phyloP scores from a whole-genome alignment of 2,797 vertebrate genomes.

The Acropternis orthonyx region DNA sequence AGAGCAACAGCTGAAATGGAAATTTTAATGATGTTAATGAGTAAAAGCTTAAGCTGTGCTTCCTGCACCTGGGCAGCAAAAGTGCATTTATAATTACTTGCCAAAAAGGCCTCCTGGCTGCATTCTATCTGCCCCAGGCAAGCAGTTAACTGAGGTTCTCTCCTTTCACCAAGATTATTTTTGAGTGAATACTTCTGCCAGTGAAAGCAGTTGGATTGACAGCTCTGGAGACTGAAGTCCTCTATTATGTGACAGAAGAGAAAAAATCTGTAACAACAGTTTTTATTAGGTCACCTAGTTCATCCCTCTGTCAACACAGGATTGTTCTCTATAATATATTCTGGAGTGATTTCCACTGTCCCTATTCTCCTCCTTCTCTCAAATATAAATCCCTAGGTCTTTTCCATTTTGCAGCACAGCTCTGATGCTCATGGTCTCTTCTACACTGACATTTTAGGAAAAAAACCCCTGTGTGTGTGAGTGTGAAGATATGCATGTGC shows the following conservation, averaged over 20 bases:
- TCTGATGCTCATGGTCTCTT: background rate
- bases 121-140: slow-evolving; percentile 55
- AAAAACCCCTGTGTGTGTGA: accelerated
- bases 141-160: slow-evolving; percentile 58
- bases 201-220: slow-evolving; percentile 59
- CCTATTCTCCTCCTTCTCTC: background rate
- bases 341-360: background rate
- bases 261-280: slow-evolving; percentile 41
- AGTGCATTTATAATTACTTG: slow-evolving; percentile 65
- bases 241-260: slow-evolving; percentile 51
- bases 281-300: slow-evolving; percentile 67
- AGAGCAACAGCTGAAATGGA: slow-evolving; percentile 53
- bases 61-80: slow-evolving; percentile 59
- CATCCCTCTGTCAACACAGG: slow-evolving; percentile 40
- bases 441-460: background rate
- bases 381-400: background rate
- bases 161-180: slow-evolving; percentile 56
- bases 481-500: background rate
- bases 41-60: slow-evolving; percentile 53
- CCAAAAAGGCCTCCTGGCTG: slow-evolving; percentile 53
- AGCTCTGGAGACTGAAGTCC: slow-evolving; percentile 51
- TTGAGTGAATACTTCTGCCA: slow-evolving; percentile 37
- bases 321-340: slow-evolving; percentile 20
- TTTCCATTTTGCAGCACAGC: background rate
- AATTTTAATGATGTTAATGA: slow-evolving; percentile 71